Percentiles rank a stretch among this genome's conserved stretches.
These are phyloP conservation scores for Anaspis maculata DNA, from an alignment of 2,888 invertebrate species.

Conservation along the genomic window DNA sequence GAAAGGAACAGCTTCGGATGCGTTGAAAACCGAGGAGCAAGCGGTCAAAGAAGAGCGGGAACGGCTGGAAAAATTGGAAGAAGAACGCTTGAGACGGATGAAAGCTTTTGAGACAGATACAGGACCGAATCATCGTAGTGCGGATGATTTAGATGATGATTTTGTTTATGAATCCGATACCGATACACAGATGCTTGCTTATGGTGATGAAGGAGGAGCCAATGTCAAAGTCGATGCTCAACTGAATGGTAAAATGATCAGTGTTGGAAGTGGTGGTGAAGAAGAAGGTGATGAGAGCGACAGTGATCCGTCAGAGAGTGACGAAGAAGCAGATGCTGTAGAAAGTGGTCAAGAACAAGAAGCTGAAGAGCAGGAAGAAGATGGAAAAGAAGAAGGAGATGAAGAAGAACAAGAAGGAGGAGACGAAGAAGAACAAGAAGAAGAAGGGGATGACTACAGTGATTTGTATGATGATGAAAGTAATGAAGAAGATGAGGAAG, in stretches of 20 bases:
- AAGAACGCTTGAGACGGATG: conserved; percentile 73
- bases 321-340: conserved; percentile 27
- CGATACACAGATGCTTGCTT: conserved; percentile 32
- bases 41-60: conserved; percentile 71
- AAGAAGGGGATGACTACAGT: no score
- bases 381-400: conserved; percentile 22
- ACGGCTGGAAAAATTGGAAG: conserved; percentile 68
- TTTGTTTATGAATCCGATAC: conserved; percentile 54
- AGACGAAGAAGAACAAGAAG: conserved; percentile 19
- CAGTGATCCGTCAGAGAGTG: neutral
- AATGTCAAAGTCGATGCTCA: conserved; percentile 36
- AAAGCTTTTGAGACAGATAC: conserved; percentile 43
- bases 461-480: conserved; percentile 23
- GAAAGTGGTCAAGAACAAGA: conserved; percentile 24
- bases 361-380: conserved; percentile 20
- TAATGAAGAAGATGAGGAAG: conserved; percentile 15
- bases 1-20: conserved; percentile 69
- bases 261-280: conserved; percentile 18
- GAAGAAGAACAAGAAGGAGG: conserved; percentile 19
- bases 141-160: conserved; percentile 83
- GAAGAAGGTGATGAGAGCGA: conserved; percentile 14
- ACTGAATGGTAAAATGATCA: conserved; percentile 29
- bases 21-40: conserved; percentile 76
- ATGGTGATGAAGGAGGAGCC: conserved; percentile 33
- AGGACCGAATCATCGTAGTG: conserved; percentile 57